These are phyloP conservation scores for Creontiades dilutus DNA, from an alignment of 2,888 invertebrate genomes.

Conservation along the genomic window DNA sequence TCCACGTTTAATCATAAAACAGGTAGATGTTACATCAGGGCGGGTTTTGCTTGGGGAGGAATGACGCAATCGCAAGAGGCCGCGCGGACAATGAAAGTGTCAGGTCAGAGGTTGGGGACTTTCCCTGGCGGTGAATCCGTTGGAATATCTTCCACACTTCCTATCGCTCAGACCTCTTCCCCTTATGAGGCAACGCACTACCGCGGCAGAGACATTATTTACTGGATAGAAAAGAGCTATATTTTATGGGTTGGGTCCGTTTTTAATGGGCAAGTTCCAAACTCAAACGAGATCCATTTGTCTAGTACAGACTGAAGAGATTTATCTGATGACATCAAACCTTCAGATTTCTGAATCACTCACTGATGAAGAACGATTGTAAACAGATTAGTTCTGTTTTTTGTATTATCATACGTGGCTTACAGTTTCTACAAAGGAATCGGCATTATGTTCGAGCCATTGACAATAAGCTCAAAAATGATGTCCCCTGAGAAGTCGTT, in stretches of 20 bases:
- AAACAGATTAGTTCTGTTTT: too few species aligned
- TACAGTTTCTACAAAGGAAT: too few species aligned
- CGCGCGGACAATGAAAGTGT: constrained; percentile 68
- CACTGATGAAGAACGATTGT: too few species aligned
- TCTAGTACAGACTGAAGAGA: too few species aligned
- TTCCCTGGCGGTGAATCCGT: constrained; percentile 42
- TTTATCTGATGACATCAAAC: too few species aligned
- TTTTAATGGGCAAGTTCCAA: background rate
- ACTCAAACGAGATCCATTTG: background rate
- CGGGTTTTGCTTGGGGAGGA: background rate
- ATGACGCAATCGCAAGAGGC: constrained; percentile 61
- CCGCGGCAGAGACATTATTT: background rate
- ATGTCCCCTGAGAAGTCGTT: too few species aligned
- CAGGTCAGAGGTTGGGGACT: constrained; percentile 68
- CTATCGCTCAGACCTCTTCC: background rate
- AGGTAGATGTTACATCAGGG: constrained; percentile 68
- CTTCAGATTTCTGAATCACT: too few species aligned
- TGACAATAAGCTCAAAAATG: too few species aligned
- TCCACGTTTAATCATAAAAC: constrained; percentile 62
- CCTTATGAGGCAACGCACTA: background rate
- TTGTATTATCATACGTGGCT: too few species aligned
- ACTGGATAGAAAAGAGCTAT: background rate
- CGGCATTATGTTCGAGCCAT: too few species aligned
- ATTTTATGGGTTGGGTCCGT: background rate
- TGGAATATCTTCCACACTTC: constrained; percentile 50